Evolutionary conservation across 1,140 invertebrate genomes (phyloP).

Genomic region (Cepaea nemoralis): DNA sequence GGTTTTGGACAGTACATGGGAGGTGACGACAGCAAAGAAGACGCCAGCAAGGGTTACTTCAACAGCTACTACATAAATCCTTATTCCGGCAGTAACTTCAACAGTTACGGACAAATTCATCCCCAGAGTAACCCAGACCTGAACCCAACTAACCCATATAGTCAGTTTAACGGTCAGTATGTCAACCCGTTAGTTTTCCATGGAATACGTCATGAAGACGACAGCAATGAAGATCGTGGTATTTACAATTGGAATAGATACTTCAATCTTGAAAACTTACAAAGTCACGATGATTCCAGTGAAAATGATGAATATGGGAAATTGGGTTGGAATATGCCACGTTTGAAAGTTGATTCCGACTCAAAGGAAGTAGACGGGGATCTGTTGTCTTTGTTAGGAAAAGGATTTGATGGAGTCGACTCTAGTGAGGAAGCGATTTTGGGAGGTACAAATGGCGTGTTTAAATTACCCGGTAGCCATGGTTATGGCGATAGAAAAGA

Average conservation of each 20-base stretch:
- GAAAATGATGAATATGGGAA: not conserved
- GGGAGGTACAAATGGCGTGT: not conserved
- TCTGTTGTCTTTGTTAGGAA: not conserved
- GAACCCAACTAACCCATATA: not conserved
- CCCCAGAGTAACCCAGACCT: not conserved
- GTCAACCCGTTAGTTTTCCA: not conserved
- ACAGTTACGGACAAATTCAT: not conserved
- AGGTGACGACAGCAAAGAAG: not conserved
- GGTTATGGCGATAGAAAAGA: not conserved
- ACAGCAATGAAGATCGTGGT: not conserved
- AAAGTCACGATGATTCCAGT: not conserved
- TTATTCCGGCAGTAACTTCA: not conserved
- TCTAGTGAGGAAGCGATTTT: not conserved
- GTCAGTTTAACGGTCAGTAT: not conserved
- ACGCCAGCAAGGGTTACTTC: not conserved
- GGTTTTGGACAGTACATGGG: not conserved
- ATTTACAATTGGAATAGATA: not conserved
- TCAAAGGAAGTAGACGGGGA: not conserved
- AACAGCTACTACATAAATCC: not conserved
- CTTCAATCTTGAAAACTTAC: not conserved
- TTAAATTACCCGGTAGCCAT: not conserved
- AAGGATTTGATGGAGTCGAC: not conserved
- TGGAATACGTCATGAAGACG: not conserved
- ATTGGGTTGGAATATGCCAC: not conserved
- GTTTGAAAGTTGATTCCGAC: not conserved